phyloP scores from a whole-genome alignment of 2,888 invertebrate species.

The Ernsta delagoae region DNA sequence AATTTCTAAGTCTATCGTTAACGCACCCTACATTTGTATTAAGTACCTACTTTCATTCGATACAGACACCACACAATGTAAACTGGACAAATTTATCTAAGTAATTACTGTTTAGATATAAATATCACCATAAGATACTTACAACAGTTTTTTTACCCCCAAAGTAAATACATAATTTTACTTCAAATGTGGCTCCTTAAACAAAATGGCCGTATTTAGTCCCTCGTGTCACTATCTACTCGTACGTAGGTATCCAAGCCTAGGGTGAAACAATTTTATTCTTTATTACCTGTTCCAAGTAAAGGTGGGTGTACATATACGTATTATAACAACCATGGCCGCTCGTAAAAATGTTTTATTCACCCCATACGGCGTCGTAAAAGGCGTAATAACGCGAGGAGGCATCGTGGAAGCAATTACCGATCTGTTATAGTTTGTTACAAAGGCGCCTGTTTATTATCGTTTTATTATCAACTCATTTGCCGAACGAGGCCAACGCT shows the following conservation, averaged over 20 bases:
- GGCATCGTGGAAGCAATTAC: conserved; percentile 85
- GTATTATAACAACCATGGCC: conserved; percentile 80
- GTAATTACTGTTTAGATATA: too few relatives aligned
- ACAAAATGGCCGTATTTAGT: neutral
- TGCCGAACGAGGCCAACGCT: conserved; percentile 77
- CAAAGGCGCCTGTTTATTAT: conserved; percentile 84
- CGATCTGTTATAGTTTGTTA: conserved; percentile 85
- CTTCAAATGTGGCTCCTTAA: too few relatives aligned
- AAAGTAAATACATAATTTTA: too few relatives aligned
- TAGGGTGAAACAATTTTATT: conserved; percentile 52
- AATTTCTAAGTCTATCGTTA: too few relatives aligned
- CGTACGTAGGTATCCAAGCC: conserved; percentile 12
- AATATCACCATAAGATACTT: too few relatives aligned
- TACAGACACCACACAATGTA: too few relatives aligned
- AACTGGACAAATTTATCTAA: too few relatives aligned
- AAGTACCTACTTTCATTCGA: too few relatives aligned
- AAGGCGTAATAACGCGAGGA: conserved; percentile 84
- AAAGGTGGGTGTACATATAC: conserved; percentile 49
- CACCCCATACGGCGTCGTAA: conserved; percentile 85
- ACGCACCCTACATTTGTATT: too few relatives aligned
- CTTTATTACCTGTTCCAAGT: conserved; percentile 58
- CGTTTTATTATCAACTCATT: conserved; percentile 84
- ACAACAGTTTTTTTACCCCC: too few relatives aligned
- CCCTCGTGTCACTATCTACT: neutral
- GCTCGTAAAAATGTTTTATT: conserved; percentile 85